These are phyloP conservation scores for Apodemia duryi DNA, from an alignment of 2,888 invertebrate species.

Conservation along the genomic window DNA sequence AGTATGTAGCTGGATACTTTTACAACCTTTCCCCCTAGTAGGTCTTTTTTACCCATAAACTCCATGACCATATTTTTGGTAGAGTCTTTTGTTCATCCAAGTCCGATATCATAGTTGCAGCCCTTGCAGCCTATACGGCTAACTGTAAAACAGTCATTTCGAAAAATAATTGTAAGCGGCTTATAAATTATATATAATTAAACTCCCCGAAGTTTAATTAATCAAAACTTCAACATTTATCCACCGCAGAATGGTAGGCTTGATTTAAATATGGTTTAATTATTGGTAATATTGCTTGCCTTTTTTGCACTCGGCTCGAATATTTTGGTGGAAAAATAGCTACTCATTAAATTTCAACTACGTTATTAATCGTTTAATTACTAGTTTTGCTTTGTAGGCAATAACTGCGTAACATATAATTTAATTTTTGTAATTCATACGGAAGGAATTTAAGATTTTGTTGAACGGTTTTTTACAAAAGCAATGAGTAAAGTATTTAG, in stretches of 20 bases:
- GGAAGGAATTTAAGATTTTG: too few species aligned
- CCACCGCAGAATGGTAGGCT: not conserved
- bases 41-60: too few species aligned
- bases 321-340: constrained; percentile 28
- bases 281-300: constrained; percentile 12
- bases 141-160: too few species aligned
- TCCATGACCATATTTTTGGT: too few species aligned
- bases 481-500: too few species aligned
- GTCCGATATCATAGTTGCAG: too few species aligned
- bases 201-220: not conserved
- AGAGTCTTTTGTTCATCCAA: too few species aligned
- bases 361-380: constrained; percentile 33
- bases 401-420: not conserved
- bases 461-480: too few species aligned
- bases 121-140: too few species aligned
- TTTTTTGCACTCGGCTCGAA: not conserved
- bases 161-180: not conserved
- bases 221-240: not conserved
- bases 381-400: constrained; percentile 1
- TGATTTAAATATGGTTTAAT: constrained; percentile 5
- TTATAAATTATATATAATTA: not conserved
- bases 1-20: too few species aligned
- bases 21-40: too few species aligned
- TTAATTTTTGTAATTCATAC: too few species aligned
- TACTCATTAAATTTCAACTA: constrained; percentile 35